Percentiles rank a stretch among this genome's conserved stretches.
phyloP scores from a whole-genome alignment of 2,113 vertebrate genomes.

The Turnix velox region DNA sequence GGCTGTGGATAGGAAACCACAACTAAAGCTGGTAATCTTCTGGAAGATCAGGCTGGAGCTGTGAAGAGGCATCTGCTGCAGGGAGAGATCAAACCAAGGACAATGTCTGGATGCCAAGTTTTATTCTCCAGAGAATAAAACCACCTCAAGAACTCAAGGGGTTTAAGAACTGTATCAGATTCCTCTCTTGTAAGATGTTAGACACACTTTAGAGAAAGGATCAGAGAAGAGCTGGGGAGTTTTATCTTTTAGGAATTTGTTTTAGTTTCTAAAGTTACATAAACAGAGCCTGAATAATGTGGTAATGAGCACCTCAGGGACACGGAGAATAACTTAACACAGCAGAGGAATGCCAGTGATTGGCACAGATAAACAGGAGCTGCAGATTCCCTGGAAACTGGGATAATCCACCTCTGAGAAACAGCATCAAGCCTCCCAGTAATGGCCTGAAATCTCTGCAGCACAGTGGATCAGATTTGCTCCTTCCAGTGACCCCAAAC shows the following conservation, averaged over 20 bases:
- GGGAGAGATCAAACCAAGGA: background rate
- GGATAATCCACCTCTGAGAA: slow-evolving; percentile 29
- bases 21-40: background rate
- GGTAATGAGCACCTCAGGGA: slow-evolving; percentile 50
- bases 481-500: background rate
- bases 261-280: background rate
- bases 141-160: background rate
- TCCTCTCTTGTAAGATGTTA: background rate
- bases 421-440: background rate
- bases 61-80: background rate
- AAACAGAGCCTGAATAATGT: slow-evolving; percentile 23
- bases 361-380: slow-evolving; percentile 9
- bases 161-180: background rate
- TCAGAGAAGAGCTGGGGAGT: background rate
- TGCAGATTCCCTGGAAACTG: slow-evolving; percentile 17
- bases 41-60: background rate
- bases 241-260: slow-evolving; percentile 21
- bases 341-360: background rate
- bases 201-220: background rate
- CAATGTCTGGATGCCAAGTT: background rate
- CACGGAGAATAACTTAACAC: background rate
- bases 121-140: background rate
- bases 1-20: background rate
- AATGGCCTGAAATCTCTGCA: background rate
- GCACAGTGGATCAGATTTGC: background rate